Evolutionary conservation across 2,113 vertebrate species (phyloP).

Genomic region (Glaucidium brasilianum): DNA sequence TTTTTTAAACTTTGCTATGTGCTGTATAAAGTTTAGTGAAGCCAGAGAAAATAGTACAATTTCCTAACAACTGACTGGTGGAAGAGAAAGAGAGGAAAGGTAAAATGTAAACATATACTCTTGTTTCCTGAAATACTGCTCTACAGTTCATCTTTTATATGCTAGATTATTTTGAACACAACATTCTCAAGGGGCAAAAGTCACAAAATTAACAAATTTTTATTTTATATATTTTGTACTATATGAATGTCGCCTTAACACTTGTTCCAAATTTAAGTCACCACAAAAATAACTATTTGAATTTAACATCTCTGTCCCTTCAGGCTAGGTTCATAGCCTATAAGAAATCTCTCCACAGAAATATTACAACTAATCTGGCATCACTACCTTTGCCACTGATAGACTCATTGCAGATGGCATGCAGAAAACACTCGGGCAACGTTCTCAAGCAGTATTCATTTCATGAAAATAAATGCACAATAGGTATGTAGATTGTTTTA

Average conservation of each 20-base stretch:
- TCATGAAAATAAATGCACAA: background rate
- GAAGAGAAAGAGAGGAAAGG: background rate
- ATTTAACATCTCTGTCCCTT: background rate
- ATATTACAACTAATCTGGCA: background rate
- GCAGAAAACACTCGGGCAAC: background rate
- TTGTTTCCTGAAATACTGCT: background rate
- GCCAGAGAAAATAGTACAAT: background rate
- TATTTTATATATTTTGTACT: background rate
- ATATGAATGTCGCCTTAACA: background rate
- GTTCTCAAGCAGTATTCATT: background rate
- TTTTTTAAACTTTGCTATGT: background rate
- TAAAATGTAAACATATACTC: background rate
- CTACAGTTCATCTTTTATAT: background rate
- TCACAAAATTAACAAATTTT: background rate
- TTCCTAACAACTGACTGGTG: background rate
- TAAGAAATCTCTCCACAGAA: background rate
- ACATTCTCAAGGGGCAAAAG: background rate
- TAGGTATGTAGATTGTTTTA: background rate
- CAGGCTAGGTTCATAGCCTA: background rate
- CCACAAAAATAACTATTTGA: background rate
- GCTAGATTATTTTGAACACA: background rate
- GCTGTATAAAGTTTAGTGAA: background rate
- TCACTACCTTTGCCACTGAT: background rate
- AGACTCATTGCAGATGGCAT: background rate
- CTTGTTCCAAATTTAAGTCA: background rate